Percentiles rank a stretch among this genome's conserved stretches.
Conservation (phyloP, 1,140 invertebrate species). For the Drosophila arizonae region DNA sequence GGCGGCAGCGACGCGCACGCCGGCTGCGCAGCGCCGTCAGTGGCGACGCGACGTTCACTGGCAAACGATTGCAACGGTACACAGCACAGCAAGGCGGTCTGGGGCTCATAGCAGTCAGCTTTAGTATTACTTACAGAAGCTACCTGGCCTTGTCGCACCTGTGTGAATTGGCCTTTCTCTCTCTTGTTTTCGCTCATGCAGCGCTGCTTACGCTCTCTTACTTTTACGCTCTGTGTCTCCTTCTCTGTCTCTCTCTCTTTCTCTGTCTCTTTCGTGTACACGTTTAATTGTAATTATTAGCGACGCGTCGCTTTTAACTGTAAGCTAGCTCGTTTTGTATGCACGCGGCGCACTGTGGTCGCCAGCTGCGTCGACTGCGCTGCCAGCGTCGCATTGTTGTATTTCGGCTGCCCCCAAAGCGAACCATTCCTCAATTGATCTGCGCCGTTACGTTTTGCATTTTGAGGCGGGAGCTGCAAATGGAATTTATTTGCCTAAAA, state of each 20-base stretch:
- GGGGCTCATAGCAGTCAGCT: conserved; percentile 47
- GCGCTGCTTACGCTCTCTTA: conserved; percentile 6
- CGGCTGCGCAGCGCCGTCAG: neutral
- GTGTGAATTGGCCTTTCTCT: neutral
- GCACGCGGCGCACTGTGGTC: conserved; percentile 49
- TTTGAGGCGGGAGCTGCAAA: conserved; percentile 66
- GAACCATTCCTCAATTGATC: conserved; percentile 72
- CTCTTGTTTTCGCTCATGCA: conserved; percentile 15
- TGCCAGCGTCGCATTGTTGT: conserved; percentile 51
- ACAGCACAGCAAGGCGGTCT: conserved; percentile 19
- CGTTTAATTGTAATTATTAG: conserved; percentile 43
- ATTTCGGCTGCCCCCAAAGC: conserved; percentile 31
- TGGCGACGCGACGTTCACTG: conserved; percentile 30
- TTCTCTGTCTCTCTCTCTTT: conserved; percentile 1
- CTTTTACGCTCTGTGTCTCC: neutral
- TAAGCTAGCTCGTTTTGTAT: conserved; percentile 62
- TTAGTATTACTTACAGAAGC: conserved; percentile 27
- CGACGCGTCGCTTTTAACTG: conserved; percentile 39
- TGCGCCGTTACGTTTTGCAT: conserved; percentile 53
- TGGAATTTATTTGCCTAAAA: conserved; percentile 67
- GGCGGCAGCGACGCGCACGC: conserved; percentile 11
- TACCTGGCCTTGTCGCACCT: conserved; percentile 17
- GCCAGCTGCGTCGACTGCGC: conserved; percentile 24
- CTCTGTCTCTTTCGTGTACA: conserved; percentile 8
- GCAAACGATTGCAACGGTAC: conserved; percentile 61